Conservation (phyloP, 2,888 invertebrate genomes). For the Noctua pronuba region DNA sequence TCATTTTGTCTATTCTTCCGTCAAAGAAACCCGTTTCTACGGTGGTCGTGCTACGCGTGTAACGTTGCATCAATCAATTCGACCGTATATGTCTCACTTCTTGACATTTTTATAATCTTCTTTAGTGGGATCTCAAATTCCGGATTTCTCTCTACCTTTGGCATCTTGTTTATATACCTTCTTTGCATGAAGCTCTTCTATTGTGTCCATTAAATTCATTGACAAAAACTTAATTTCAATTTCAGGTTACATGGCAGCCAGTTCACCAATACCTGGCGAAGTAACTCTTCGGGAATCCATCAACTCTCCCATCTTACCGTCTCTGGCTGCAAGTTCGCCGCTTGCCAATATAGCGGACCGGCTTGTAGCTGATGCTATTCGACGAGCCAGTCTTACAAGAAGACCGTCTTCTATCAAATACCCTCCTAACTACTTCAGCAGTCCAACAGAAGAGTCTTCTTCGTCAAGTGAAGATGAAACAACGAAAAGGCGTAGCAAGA, state of each 20-base stretch:
- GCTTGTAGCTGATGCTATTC: conserved; percentile 84
- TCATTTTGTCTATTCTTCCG: too few species aligned
- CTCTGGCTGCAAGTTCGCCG: conserved; percentile 70
- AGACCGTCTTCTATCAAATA: conserved; percentile 84
- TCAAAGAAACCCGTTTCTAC: too few species aligned
- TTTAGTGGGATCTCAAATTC: background rate
- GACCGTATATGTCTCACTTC: background rate
- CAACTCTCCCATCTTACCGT: conserved; percentile 70
- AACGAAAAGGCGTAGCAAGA: conserved; percentile 63
- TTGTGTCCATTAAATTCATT: background rate
- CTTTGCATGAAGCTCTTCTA: conserved; percentile 2
- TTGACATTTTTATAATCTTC: background rate
- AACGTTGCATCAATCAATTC: background rate
- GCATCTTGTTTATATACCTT: background rate
- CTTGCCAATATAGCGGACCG: conserved; percentile 81
- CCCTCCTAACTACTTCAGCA: conserved; percentile 84
- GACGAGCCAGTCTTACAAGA: conserved; percentile 83
- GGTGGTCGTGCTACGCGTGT: too few species aligned
- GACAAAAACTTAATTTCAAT: conserved; percentile 42
- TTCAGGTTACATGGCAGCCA: conserved; percentile 80
- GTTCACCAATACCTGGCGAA: conserved; percentile 75
- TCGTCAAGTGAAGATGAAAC: conserved; percentile 84
- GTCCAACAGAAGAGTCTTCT: conserved; percentile 79
- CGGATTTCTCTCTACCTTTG: background rate
- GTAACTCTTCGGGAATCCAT: conserved; percentile 75